Evolutionary conservation across 1,140 invertebrate genomes (phyloP), one percentile per base, ranked within the genome.

Genomic region (Ladona fulva): DNA sequence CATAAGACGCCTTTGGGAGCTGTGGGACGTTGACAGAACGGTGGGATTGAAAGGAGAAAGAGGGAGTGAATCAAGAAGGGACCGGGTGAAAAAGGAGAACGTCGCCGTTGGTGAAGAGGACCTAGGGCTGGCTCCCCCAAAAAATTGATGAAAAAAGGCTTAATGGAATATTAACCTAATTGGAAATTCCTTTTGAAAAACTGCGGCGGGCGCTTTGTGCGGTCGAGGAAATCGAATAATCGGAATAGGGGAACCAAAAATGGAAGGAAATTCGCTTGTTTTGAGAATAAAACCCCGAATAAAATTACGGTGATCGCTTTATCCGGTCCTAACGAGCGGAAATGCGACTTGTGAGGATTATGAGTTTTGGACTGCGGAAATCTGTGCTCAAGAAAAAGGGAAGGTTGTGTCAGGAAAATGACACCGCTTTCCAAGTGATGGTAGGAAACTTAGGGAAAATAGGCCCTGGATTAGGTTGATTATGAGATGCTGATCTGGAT

Each of bases 151-250:
- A 66, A 66, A 66, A 66, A 66, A 66, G 52, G 52, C 52, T 66
- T 66, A 66, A 66, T 66, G 52, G 52, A 66, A 66, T 66, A 66
- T 66, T 66, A 66, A 66, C 52, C 52, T 66, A 66, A 66, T 66
- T 66, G 52, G 52, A 66, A 66, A 66, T 66, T 66, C 52, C 52
- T 22, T 66, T 66, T 66, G 16, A 66, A 66, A 66, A 66, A 66
- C 52, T 66, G 52, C 52, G 52, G 16, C 52, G 52, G 52, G 3
- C n/a, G 52, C 52, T 66, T 66, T 22, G n/a, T n/a, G n/a, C n/a
- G 10, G 44, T 22, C 52, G 52, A 12, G n/a, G 52, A 66, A 66
- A 66, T 12, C 52, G 52, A 66, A 66, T 66, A 66, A 66, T 3
- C 52, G 52, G 14, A 22, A 12, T 3, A 66, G 52, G 52, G 52